Evolutionary conservation across 2,113 vertebrate genomes (phyloP).

Genomic region (Notarius quadriscutis): DNA sequence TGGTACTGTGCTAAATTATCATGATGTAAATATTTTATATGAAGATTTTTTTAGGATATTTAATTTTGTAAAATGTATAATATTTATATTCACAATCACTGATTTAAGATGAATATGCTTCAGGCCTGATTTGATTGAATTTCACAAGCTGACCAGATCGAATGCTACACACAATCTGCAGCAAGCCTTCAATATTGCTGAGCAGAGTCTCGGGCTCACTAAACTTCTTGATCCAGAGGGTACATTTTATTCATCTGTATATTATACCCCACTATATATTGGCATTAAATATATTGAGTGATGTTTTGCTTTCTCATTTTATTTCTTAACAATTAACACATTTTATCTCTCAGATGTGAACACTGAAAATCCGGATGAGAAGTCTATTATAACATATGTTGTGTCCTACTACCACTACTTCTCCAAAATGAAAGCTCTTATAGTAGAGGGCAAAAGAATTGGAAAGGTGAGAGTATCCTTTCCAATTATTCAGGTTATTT

Average conservation of each 20-base stretch:
- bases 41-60: neutral
- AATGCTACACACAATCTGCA: constrained; percentile 93
- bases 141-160: constrained; percentile 89
- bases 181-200: constrained; percentile 88
- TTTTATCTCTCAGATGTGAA: constrained; percentile 80
- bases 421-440: constrained; percentile 98
- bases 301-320: neutral
- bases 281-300: neutral
- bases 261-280: neutral
- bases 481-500: neutral
- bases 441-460: constrained; percentile 93
- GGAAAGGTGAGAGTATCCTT: constrained; percentile 80
- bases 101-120: neutral
- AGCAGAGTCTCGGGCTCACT: constrained; percentile 89
- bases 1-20: neutral
- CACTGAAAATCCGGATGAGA: constrained; percentile 93
- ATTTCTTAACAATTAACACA: neutral
- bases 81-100: neutral
- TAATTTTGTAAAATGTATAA: neutral
- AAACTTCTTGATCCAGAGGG: constrained; percentile 94
- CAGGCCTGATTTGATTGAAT: constrained; percentile 91
- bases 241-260: constrained; percentile 53
- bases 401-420: constrained; percentile 97
- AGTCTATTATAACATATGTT: constrained; percentile 96
- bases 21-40: neutral